Evolutionary conservation across 1,140 invertebrate genomes (phyloP), one percentile per base, ranked within the genome.

Genomic region (Hylaeus volcanicus): DNA sequence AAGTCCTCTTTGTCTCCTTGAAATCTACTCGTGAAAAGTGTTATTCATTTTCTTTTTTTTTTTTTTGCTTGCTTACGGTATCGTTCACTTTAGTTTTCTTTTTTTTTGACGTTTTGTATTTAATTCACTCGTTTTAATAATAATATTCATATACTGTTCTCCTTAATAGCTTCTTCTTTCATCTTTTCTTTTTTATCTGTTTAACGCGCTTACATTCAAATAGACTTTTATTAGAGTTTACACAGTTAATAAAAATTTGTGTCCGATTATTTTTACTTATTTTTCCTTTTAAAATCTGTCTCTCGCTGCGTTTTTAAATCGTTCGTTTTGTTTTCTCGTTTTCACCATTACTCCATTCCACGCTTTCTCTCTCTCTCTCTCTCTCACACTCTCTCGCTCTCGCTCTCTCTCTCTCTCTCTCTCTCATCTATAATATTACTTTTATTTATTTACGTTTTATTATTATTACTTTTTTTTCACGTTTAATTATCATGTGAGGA

Each of bases 161-260:
- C 88, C 88, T 92, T 92, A 90, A 90, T 90, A 92, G 84, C 80
- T 88, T 74, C 26, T 68, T 79, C 79, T 58, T 58, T 64, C 51
- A 51, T 51, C 39, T 39, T 12, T 79, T 86, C 75, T 75, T 81
- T 78, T 77, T 82, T 83, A 68, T 73, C 74, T 77, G 64, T 89
- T 89, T 88, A 90, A 91, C 89, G 90, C 89, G 82, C 89, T 92
- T 92, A 92, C 88, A 92, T 92, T 88, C 89, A 90, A 92, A 90
- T 91, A 92, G 88, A 90, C 79, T 91, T 92, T 91, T 89, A 43
- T 69, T 88, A 90, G 86, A 91, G 87, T 92, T 26, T 92, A 93
- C 87, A 92, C 88, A 90, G 88, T 68, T 82, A 92, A 88, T 91
- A 51, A 74, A 88, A 91, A 68, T 45, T 68, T 63, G 8, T 26